Conservation (phyloP, 2,888 invertebrate species). For the Xylota sylvarum region DNA sequence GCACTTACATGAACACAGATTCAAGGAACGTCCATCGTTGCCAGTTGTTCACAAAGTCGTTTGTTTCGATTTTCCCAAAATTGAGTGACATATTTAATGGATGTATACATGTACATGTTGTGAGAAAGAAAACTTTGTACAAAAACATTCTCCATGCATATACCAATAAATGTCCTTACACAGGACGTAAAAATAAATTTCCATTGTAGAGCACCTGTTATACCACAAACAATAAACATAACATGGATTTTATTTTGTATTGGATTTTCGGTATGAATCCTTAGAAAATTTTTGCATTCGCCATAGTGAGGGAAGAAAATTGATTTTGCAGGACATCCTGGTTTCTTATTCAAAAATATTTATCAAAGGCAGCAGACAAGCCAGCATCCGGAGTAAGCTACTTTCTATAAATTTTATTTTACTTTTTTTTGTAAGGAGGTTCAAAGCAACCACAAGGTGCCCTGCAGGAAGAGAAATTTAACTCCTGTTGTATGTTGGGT, state of each 20-base stretch:
- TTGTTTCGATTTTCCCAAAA: no score
- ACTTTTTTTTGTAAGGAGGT: not conserved
- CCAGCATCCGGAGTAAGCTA: conserved; percentile 9
- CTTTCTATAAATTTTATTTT: conserved; percentile 21
- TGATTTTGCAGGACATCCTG: conserved; percentile 31
- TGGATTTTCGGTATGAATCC: conserved; percentile 13
- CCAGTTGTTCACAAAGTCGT: no score
- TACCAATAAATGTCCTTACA: conserved; percentile 30
- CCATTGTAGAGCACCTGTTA: conserved; percentile 8
- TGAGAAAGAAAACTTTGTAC: no score
- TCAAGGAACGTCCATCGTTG: no score
- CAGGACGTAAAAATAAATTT: conserved; percentile 10
- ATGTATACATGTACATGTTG: no score
- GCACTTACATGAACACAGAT: no score
- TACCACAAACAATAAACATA: conserved; percentile 33
- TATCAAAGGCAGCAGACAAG: conserved; percentile 30
- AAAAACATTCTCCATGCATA: not conserved
- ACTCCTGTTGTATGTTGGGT: conserved; percentile 12
- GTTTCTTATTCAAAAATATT: not conserved
- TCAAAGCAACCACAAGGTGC: conserved; percentile 38
- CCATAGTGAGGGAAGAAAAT: conserved; percentile 8
- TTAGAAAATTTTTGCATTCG: conserved; percentile 24
- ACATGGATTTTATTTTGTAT: not conserved
- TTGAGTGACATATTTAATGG: no score
- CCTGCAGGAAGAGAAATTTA: conserved; percentile 6